These are phyloP conservation scores for Isotomurus palustris DNA, from an alignment of 2,888 invertebrate genomes.

Conservation along the genomic window DNA sequence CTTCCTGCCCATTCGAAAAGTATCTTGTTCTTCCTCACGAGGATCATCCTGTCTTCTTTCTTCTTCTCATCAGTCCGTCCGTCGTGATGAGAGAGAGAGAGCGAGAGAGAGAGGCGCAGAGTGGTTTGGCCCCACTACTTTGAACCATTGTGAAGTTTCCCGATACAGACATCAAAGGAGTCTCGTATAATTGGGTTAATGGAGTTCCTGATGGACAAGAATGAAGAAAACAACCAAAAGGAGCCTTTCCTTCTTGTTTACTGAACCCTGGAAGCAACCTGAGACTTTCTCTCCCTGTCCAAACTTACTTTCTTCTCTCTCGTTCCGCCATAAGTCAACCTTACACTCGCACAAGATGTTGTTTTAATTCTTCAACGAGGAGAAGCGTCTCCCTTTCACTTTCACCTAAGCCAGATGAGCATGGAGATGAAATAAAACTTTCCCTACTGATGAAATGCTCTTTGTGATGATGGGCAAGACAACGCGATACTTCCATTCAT, in stretches of 20 bases:
- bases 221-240: not conserved
- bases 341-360: too few species aligned
- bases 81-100: not conserved
- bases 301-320: too few species aligned
- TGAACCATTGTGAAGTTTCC: constrained; percentile 1
- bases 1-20: constrained; percentile 1
- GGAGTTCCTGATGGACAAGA: constrained; percentile 39
- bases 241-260: not conserved
- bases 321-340: too few species aligned
- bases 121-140: constrained; percentile 20
- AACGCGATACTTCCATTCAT: too few species aligned
- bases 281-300: too few species aligned
- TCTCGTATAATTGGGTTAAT: constrained; percentile 41
- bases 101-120: constrained; percentile 7
- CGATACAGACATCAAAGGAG: constrained; percentile 36
- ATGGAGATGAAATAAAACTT: too few species aligned
- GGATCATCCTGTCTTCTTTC: too few species aligned
- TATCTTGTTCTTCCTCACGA: constrained; percentile 5
- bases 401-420: too few species aligned
- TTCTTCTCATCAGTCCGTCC: not conserved
- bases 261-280: not conserved
- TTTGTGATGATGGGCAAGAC: too few species aligned
- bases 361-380: too few species aligned
- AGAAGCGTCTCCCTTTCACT: too few species aligned
- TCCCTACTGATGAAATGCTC: too few species aligned